phyloP scores from a whole-genome alignment of 2,888 invertebrate genomes.

The Lasioglossum villosulum region DNA sequence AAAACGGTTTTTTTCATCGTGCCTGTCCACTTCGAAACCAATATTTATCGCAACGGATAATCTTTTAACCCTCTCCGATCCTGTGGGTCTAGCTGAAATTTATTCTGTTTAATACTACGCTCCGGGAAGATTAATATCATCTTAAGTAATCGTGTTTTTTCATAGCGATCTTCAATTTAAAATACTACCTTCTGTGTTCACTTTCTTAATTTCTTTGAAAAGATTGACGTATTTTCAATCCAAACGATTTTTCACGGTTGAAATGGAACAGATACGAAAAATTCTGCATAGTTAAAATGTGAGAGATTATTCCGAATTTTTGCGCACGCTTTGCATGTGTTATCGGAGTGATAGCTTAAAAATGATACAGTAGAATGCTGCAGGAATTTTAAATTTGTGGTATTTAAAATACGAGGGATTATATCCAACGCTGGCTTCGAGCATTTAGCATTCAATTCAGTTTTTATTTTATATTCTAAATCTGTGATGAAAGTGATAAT shows the following conservation, averaged over 20 bases:
- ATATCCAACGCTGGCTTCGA: neutral
- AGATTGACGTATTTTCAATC: neutral
- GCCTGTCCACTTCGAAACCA: neutral
- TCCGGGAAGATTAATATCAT: neutral
- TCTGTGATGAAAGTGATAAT: neutral
- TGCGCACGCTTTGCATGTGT: neutral
- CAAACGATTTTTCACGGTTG: neutral
- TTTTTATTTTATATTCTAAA: neutral
- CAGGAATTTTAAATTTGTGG: neutral
- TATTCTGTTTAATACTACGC: neutral
- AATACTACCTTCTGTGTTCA: neutral
- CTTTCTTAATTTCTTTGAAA: neutral
- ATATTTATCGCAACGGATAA: constrained; percentile 4
- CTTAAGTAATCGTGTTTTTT: neutral
- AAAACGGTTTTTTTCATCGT: neutral
- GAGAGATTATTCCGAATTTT: neutral
- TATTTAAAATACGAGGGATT: neutral
- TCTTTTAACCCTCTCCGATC: neutral
- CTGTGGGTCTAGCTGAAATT: neutral
- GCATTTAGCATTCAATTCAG: neutral
- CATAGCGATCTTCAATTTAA: neutral
- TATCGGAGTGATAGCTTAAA: neutral
- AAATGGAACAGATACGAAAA: neutral
- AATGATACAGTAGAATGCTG: neutral
- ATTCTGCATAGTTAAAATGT: neutral